Evolutionary conservation across 2,888 invertebrate species (phyloP).

Genomic region (Agapostemon virescens): DNA sequence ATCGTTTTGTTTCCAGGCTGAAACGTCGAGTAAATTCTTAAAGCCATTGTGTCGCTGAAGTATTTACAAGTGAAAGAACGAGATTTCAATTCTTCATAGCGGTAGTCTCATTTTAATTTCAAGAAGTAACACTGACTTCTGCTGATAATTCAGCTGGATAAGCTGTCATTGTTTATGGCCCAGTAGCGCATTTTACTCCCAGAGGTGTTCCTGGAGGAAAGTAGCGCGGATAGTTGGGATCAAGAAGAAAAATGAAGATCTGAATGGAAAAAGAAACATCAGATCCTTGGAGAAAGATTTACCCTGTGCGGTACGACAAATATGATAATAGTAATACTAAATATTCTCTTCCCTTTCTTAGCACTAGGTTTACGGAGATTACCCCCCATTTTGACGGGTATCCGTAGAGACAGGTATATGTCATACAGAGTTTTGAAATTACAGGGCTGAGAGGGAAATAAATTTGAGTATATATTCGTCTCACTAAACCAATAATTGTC

Average conservation of each 20-base stretch:
- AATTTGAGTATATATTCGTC: too few species aligned
- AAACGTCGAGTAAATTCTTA: background rate
- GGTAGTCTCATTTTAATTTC: background rate
- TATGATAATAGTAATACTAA: background rate
- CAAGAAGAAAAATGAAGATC: constrained; percentile 22
- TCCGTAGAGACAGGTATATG: too few species aligned
- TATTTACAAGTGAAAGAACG: background rate
- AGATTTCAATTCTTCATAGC: background rate
- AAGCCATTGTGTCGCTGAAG: background rate
- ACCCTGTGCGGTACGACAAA: background rate
- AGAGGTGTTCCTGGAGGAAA: background rate
- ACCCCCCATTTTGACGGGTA: too few species aligned
- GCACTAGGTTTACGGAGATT: too few species aligned
- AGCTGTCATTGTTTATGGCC: constrained; percentile 14
- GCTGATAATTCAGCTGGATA: constrained; percentile 19
- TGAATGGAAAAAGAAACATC: background rate
- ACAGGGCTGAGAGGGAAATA: too few species aligned
- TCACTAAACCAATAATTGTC: too few species aligned
- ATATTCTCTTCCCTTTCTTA: background rate
- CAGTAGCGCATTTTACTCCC: background rate
- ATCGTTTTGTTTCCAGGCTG: background rate
- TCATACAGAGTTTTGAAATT: too few species aligned
- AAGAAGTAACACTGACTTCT: background rate
- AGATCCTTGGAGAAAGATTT: constrained; percentile 17
- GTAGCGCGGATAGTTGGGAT: background rate